A percentile compares a stretch with the other conserved stretches of the same genome.
Evolutionary conservation across 2,113 vertebrate genomes (phyloP).

Genomic region (Onychorhynchus coronatus): DNA sequence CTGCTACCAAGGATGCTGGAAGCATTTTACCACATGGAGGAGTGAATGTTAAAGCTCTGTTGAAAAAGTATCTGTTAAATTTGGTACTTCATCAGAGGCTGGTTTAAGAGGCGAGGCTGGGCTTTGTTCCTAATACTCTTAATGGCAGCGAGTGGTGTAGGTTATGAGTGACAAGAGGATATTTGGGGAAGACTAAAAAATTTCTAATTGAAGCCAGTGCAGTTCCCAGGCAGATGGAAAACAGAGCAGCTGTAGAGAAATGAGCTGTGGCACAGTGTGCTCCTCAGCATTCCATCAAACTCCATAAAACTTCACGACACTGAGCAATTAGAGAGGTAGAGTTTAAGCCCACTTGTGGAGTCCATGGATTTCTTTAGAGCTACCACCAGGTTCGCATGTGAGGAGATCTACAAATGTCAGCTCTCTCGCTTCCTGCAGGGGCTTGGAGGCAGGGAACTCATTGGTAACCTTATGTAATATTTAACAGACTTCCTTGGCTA

Average conservation of each 20-base stretch:
- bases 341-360: background rate
- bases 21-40: background rate
- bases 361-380: background rate
- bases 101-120: background rate
- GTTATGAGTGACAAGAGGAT: background rate
- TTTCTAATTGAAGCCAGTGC: background rate
- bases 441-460: background rate
- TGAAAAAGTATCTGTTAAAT: background rate
- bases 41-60: background rate
- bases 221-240: background rate
- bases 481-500: conserved; percentile 48
- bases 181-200: background rate
- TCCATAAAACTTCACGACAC: background rate
- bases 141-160: background rate
- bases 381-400: background rate
- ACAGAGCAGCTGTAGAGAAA: background rate
- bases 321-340: background rate
- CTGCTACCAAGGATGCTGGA: background rate
- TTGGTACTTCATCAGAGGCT: background rate
- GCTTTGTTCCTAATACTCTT: background rate
- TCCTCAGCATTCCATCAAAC: background rate
- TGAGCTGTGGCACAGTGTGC: background rate
- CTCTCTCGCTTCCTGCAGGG: background rate
- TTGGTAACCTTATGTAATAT: conserved; percentile 54
- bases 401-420: conserved; percentile 50